Base-by-base conservation (phyloP, 2,888 invertebrate species). In the Xestobium rufovillosum region DNA sequence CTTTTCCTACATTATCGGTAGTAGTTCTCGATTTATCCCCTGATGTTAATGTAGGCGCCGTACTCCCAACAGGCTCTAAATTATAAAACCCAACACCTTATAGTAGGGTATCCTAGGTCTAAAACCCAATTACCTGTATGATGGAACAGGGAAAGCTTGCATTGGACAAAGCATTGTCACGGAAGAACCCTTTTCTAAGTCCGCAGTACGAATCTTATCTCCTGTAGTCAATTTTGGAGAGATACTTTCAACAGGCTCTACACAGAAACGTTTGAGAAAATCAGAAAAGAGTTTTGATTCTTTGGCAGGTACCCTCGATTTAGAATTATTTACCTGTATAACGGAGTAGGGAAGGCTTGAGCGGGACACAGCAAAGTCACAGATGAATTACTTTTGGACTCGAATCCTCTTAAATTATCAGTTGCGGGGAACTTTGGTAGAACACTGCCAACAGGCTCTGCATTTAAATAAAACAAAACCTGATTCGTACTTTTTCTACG, bases 41-140 rank as follows among this genome's bases (percentile, higher is more conserved):
- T 23, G 59, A 63, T 3, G 67, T 63, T 41, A 69, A 57, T 52
- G 80, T 81, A 45, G 83, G 83, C 48, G 76, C 73, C 43, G 81
- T 79, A 62, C 80, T 80, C 67, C 82, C 81, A 68, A 84, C 76
- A 51, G 86, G 85, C 72, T 85, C 82, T 81, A 63, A 27, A 19
- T n/a, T n/a, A n/a, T n/a, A n/a, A n/a, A n/a, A n/a, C n/a, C n/a
- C n/a, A n/a, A 28, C 34, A 10, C 11, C 23, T 15, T 23, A 16
- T 14, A 38, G 31, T 26, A 19, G 27, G 17, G 11, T 14, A 40
- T 26, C 10, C 3, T 15, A 15, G 27, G 11, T 32, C 9, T 10
- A 28, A 16, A 2, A 29, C 13, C 59, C 63, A 50, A 30, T 65
- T 70, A 77, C 73, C 73, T 72, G 67, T 68, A 69, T 37, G 60